Evolutionary conservation across 2,888 invertebrate species (phyloP).

Genomic region (Thereva unica): DNA sequence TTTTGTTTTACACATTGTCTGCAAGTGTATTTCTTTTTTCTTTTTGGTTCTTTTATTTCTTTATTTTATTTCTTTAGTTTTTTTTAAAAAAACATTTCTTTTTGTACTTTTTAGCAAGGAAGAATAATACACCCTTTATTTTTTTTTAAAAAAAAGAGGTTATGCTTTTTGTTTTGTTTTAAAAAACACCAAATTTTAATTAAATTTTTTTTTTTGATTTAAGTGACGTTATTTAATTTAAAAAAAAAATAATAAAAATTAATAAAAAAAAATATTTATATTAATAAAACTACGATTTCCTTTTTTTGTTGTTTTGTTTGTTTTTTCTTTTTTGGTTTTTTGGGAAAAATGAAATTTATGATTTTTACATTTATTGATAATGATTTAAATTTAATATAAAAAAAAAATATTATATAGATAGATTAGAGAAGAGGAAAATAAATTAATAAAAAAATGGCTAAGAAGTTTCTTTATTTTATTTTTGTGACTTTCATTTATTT

Average conservation of each 20-base stretch:
- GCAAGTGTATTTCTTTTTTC: slow-evolving; percentile 59
- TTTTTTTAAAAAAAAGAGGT: slow-evolving; percentile 11
- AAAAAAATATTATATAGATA: too few relatives aligned
- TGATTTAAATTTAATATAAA: too few relatives aligned
- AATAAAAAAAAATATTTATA: too few relatives aligned
- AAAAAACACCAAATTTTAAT: slow-evolving; percentile 29
- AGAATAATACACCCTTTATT: slow-evolving; percentile 5
- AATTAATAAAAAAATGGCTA: slow-evolving; percentile 25
- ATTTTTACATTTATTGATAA: too few relatives aligned
- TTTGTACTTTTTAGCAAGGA: slow-evolving; percentile 18
- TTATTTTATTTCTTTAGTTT: neutral
- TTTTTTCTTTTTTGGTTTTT: too few relatives aligned
- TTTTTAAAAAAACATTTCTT: slow-evolving; percentile 6
- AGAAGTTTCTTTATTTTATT: slow-evolving; percentile 21
- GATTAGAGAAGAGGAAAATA: neutral
- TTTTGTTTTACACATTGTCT: slow-evolving; percentile 59
- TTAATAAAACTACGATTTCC: too few relatives aligned
- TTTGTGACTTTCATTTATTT: too few relatives aligned
- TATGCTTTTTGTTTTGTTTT: slow-evolving; percentile 1
- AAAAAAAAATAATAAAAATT: too few relatives aligned
- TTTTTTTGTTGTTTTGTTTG: too few relatives aligned
- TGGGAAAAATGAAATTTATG: too few relatives aligned
- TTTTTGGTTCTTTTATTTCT: neutral
- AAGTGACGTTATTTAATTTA: too few relatives aligned
- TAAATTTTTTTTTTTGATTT: neutral